Evolutionary conservation across 2,113 vertebrate species (phyloP), one percentile per base, ranked within the genome.

Genomic region (Thunnus maccoyii): DNA sequence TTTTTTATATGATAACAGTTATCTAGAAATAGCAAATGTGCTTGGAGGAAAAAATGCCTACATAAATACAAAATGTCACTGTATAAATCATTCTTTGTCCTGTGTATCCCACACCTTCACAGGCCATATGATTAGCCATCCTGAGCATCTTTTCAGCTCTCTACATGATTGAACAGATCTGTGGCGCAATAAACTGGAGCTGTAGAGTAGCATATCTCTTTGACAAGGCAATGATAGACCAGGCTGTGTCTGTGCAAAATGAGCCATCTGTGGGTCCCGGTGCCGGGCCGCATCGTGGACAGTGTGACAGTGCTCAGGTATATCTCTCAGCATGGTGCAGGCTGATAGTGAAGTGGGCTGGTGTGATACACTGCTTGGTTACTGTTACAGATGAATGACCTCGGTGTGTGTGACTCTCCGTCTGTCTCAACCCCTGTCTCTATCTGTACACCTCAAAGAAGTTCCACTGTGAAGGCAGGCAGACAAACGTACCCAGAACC

Each of bases 311-410:
- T 82, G 67, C 83, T 88, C 88, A 90, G 87, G 89, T 94, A 92
- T 93, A 93, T 90, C 88, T 83, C 86, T 82, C 92, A 83, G 86
- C 89, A 61, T 91, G 91, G 79, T 4, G 58, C 32, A 22, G 50
- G 68, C 70, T 90, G 90, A 92, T 88, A 89, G 81, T 56, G 75
- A 78, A 65, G 75, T 71, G 83, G 76, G 82, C 60, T n/a, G 68
- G 76, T 76, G 82, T 78, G 88, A 90, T 87, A 89, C 89, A 88
- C 81, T 85, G 77, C 83, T 80, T 91, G 88, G 79, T 88, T 79
- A 89, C 83, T 81, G 91, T 91, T 94, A 88, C 93, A 93, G 82
- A 89, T 85, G 89, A 88, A 72, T 83, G 82, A 91, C 78, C 83
- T 86, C 67, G 80, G 91, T 90, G 91, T 83, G 88, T 78, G 76